phyloP scores from a whole-genome alignment of 2,113 vertebrate species.

The Lophochroa leadbeateri region DNA sequence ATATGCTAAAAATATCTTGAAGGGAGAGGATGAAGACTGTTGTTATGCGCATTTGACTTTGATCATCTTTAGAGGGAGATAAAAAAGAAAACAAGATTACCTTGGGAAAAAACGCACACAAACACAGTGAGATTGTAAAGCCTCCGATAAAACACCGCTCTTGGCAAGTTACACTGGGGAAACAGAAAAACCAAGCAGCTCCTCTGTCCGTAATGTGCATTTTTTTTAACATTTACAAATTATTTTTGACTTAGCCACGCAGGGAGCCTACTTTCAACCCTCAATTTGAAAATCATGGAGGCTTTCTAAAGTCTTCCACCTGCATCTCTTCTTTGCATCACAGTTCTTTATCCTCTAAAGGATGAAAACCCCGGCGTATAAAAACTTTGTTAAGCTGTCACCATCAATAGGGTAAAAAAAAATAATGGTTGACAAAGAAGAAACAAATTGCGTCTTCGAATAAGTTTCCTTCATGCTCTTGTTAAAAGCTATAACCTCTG shows the following conservation, averaged over 20 bases:
- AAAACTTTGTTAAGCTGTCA: conserved; percentile 84
- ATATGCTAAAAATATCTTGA: background rate
- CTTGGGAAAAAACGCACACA: conserved; percentile 5
- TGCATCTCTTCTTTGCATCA: conserved; percentile 78
- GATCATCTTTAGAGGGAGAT: background rate
- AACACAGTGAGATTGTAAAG: conserved; percentile 13
- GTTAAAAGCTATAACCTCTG: conserved; percentile 83
- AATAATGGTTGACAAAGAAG: conserved; percentile 80
- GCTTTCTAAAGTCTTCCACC: conserved; percentile 80
- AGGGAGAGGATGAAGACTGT: background rate
- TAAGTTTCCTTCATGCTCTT: conserved; percentile 79
- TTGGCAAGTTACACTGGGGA: background rate
- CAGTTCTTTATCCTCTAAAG: conserved; percentile 75
- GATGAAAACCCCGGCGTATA: conserved; percentile 76
- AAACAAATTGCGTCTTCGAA: conserved; percentile 82
- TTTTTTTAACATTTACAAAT: conserved; percentile 72
- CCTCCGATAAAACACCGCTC: background rate
- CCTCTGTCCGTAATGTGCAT: conserved; percentile 3
- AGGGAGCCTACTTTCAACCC: conserved; percentile 79
- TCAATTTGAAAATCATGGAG: conserved; percentile 79
- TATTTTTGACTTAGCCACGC: conserved; percentile 78
- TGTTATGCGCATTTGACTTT: background rate
- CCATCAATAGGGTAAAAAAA: conserved; percentile 75
- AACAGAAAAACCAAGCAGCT: background rate
- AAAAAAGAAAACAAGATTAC: background rate